These are phyloP conservation scores for Thaleichthys pacificus DNA, from an alignment of 2,797 vertebrate species.

Conservation along the genomic window DNA sequence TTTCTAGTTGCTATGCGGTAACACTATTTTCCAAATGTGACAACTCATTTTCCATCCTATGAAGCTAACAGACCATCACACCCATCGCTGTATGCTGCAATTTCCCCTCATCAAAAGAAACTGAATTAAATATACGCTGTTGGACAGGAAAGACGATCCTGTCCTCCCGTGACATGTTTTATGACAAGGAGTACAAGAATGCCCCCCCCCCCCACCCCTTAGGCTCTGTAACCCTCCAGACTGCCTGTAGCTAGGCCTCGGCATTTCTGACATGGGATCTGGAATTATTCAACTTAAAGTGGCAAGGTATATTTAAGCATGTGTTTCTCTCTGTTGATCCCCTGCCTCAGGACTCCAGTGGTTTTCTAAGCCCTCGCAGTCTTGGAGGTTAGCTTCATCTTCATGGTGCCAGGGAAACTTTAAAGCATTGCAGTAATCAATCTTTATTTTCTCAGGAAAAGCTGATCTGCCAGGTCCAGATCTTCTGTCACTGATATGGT, in stretches of 20 bases:
- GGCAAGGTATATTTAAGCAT: background rate
- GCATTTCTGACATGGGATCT: conserved; percentile 34
- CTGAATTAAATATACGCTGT: conserved; percentile 21
- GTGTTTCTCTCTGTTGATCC: background rate
- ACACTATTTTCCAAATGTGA: too few species aligned
- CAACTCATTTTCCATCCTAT: background rate
- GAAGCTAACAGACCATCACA: conserved; percentile 37
- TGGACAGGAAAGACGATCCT: conserved; percentile 31
- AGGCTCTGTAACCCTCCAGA: conserved; percentile 16
- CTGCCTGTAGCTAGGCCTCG: conserved; percentile 14
- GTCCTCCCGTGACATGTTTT: conserved; percentile 17
- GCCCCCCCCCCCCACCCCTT: conserved; percentile 2
- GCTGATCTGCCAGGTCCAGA: background rate
- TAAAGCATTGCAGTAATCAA: background rate
- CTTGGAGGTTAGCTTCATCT: background rate
- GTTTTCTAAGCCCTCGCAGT: background rate
- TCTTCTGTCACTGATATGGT: conserved; percentile 1
- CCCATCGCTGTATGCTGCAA: conserved; percentile 30
- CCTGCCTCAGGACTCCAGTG: background rate
- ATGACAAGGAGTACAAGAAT: conserved; percentile 20
- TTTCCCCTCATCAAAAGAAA: conserved; percentile 17
- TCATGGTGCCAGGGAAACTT: background rate
- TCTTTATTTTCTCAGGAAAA: background rate
- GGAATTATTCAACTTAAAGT: conserved; percentile 27
- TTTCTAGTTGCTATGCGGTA: conserved; percentile 10